Evolutionary conservation across 2,888 invertebrate genomes (phyloP), one percentile per base, ranked within the genome.

Genomic region (Cotesia congregata): DNA sequence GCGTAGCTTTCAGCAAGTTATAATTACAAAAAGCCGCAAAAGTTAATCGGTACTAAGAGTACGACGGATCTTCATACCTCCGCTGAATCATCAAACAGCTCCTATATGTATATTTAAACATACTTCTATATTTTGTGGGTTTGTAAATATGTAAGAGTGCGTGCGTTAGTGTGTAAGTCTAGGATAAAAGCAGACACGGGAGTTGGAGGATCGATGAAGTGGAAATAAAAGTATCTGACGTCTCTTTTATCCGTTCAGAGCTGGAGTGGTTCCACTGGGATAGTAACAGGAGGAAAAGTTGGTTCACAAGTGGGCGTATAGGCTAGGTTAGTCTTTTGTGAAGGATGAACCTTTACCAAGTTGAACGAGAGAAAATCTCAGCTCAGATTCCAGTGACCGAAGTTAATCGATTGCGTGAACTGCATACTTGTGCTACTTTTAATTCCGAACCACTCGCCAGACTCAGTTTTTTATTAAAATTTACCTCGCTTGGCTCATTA

Each of bases 391-490:
- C n/a, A 62, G 17, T 17, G 71, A 39, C 38, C 12, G 30, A 30
- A 60, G 20, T 39, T 73, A 73, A 73, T 73, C 67, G 73, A 73
- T 67, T 73, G 73, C 73, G 73, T 73, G 73, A 41, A 67, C 67
- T 65, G 67, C 67, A 73, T 73, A 60, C 6, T n/a, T 4, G 39
- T 67, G 73, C 6, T 7, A 67, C 65, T n/a, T 67, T 64, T 20
- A 67, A 50, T 17, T 39, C 50, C 12, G n/a, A 6, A n/a, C 30
- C 62, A 20, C 50, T 1, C 3, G 9, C 50, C 12, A 50, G 12
- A 50, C 3, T 50, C 3, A 30, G 30, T 30, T 50, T 50, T 50
- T 50, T 50, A 50, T 9, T 50, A 1, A 50, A 50, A 50, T 50
- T 50, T 12, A 50, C 30, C 30, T 3, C 30, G 3, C 30, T 30